A percentile compares a stretch with the other conserved stretches of the same genome.
Evolutionary conservation across 1,140 invertebrate species (phyloP).

Genomic region (silkworm (Bombyx mori)): DNA sequence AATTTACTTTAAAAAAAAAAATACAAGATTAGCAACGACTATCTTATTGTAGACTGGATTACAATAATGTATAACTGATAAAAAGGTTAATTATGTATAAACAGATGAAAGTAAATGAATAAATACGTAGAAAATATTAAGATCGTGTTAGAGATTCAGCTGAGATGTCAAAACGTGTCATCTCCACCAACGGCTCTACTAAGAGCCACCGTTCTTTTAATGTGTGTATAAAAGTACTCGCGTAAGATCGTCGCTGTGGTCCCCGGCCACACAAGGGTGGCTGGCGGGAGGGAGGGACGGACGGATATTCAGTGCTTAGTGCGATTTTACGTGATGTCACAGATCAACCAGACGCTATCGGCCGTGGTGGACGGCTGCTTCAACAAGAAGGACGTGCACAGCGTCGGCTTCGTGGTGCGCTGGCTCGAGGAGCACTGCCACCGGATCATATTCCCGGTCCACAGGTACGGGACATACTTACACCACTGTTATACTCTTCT

Average conservation of each 20-base stretch:
- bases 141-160: no score
- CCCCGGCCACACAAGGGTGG: neutral
- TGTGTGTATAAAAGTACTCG: neutral
- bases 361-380: slow-evolving; percentile 84
- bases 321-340: slow-evolving; percentile 5
- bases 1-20: neutral
- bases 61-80: no score
- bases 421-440: slow-evolving; percentile 86
- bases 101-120: no score
- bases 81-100: no score
- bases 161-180: no score
- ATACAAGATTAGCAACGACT: no score
- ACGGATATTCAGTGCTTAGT: neutral
- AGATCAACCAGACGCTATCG: slow-evolving; percentile 78
- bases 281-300: neutral
- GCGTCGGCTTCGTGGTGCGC: slow-evolving; percentile 81
- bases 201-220: no score
- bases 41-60: no score
- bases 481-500: neutral
- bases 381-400: slow-evolving; percentile 82
- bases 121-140: no score
- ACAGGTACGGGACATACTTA: slow-evolving; percentile 69
- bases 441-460: slow-evolving; percentile 81
- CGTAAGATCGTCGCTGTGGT: neutral
- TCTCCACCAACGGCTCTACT: no score